phyloP scores from a whole-genome alignment of 2,113 vertebrate species.

The Labeo catla region DNA sequence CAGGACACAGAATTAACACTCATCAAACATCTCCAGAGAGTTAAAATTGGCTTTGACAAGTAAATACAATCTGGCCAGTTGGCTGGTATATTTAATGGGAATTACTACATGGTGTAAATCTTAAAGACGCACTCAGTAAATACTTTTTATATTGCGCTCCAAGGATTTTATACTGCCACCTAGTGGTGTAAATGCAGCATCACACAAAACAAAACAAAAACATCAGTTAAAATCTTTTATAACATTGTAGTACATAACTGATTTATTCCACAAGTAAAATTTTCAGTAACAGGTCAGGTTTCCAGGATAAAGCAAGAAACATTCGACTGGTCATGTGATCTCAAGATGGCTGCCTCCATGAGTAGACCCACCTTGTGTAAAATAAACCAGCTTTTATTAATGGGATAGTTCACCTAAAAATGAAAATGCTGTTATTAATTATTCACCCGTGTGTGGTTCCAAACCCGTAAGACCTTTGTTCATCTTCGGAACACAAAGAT shows the following conservation, averaged over 20 bases:
- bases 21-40: background rate
- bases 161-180: background rate
- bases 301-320: background rate
- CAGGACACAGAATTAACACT: conserved; percentile 15
- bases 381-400: background rate
- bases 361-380: background rate
- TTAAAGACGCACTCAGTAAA: background rate
- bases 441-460: too few relatives aligned
- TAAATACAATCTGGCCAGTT: conserved; percentile 32
- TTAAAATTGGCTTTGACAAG: background rate
- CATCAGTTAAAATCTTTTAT: background rate
- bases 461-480: too few relatives aligned
- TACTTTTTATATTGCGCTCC: background rate
- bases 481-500: too few relatives aligned
- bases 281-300: background rate
- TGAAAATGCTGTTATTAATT: too few relatives aligned
- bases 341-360: background rate
- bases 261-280: background rate
- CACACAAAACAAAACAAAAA: background rate
- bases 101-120: background rate
- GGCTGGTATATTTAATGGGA: background rate
- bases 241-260: background rate
- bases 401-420: too few relatives aligned
- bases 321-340: background rate
- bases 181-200: background rate